These are phyloP conservation scores for Calephelis perditalis DNA, from an alignment of 2,888 invertebrate genomes.

Conservation along the genomic window DNA sequence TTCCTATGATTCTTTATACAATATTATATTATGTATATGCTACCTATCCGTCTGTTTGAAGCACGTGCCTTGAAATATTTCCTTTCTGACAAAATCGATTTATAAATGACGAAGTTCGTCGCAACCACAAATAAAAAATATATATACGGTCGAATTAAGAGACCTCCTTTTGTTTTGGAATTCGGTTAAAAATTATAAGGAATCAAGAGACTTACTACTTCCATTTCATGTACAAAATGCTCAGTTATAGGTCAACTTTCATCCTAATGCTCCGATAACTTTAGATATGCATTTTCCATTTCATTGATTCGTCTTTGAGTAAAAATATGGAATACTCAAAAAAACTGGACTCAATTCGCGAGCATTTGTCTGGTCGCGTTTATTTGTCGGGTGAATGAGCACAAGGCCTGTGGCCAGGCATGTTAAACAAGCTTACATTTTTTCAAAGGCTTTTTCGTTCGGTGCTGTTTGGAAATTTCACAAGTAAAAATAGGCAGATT, in stretches of 20 bases:
- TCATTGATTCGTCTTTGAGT: slow-evolving; percentile 40
- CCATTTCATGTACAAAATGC: not conserved
- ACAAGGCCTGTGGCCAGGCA: slow-evolving; percentile 49
- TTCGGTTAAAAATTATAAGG: too few species aligned
- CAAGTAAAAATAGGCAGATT: not conserved
- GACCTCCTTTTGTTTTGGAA: too few species aligned
- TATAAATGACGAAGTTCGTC: too few species aligned
- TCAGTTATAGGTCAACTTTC: not conserved
- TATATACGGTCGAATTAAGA: too few species aligned
- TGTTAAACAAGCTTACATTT: slow-evolving; percentile 76
- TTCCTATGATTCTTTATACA: too few species aligned
- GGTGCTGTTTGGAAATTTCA: slow-evolving; percentile 39
- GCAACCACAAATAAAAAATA: too few species aligned
- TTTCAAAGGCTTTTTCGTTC: slow-evolving; percentile 71
- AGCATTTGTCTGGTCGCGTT: slow-evolving; percentile 76
- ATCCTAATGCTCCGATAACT: not conserved
- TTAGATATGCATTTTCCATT: slow-evolving; percentile 22
- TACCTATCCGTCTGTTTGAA: not conserved
- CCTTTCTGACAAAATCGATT: not conserved
- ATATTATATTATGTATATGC: not conserved
- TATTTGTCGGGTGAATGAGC: slow-evolving; percentile 70
- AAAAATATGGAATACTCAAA: slow-evolving; percentile 65
- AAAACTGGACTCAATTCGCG: slow-evolving; percentile 74
- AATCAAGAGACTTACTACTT: not conserved
- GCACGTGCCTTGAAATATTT: not conserved